Evolutionary conservation across 1,140 invertebrate genomes (phyloP), one percentile per base, ranked within the genome.

Genomic region (Steinernema khuongi): DNA sequence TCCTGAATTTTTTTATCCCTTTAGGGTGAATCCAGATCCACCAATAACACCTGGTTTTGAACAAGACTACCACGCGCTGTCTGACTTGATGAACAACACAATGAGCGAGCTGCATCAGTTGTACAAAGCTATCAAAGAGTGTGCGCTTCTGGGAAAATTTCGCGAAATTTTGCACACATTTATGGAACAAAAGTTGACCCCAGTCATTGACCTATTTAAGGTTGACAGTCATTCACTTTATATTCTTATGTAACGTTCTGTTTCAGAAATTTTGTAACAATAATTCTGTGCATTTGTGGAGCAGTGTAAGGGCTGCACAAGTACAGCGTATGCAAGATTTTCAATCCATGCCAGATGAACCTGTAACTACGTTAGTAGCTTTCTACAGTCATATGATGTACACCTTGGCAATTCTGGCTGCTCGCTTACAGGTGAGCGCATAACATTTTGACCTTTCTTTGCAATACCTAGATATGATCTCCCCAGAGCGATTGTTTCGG

Each of bases 341-440:
- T 66, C n/a, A 71, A 26, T 70, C 74, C 17, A 73, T 84, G 18
- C 82, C 79, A 7, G 77, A 79, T 41, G 68, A 70, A 18, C 77
- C 83, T 11, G 75, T 84, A 14, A 77, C 72, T 22, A 68, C 70
- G 14, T 71, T 84, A 22, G 83, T 84, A 19, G 73, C 70, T 30
- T 84, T 84, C 73, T 84, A 84, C 69, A 77, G 73, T 18, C 71
- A 77, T 17, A 84, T 84, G 81, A 85, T 85, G 80, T 83, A 83
- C 70, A 69, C 72, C 1, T 44, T 84, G 36, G 83, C 83, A 19
- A 80, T 85, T 67, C 74, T 84, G 11, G 81, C 74, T 33, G 83
- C 83, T 1, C 43, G 83, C 11, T 70, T 84, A 28, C 82, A 82
- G 70, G 74, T 75, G 68, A 67, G 22, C n/a, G n/a, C n/a, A 36